Evolutionary conservation across 2,113 vertebrate genomes (phyloP).

Genomic region (Proterorhinus semilunaris): DNA sequence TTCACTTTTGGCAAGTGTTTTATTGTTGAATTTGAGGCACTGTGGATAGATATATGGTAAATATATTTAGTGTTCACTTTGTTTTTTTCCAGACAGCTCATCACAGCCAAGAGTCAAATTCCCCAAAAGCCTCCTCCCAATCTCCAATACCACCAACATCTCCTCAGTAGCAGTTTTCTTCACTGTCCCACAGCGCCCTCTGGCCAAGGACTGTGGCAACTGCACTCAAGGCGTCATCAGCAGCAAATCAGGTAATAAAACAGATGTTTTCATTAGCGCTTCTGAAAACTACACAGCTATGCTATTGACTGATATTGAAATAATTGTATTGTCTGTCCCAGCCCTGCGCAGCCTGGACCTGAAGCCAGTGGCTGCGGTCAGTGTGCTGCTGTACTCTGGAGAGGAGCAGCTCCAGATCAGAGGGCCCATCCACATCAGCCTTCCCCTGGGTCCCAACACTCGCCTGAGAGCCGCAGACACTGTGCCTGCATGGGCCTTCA

Average conservation of each 20-base stretch:
- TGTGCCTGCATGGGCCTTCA: conserved; percentile 89
- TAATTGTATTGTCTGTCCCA: conserved; percentile 42
- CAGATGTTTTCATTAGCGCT: neutral
- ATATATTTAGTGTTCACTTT: too few species aligned
- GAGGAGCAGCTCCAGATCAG: conserved; percentile 82
- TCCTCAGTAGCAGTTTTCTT: conserved; percentile 85
- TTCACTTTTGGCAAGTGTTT: too few species aligned
- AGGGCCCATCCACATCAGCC: conserved; percentile 85
- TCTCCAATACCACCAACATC: conserved; percentile 77
- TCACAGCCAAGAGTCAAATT: conserved; percentile 88
- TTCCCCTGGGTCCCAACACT: conserved; percentile 78
- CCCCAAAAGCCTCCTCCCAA: conserved; percentile 82
- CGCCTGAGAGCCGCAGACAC: conserved; percentile 75
- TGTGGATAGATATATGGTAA: too few species aligned
- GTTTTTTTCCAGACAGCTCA: conserved; percentile 78
- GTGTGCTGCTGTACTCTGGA: conserved; percentile 78
- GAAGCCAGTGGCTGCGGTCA: conserved; percentile 84
- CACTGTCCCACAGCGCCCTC: conserved; percentile 83
- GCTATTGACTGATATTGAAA: neutral
- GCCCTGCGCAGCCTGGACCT: conserved; percentile 83
- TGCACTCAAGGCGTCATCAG: conserved; percentile 83
- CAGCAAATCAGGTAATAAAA: conserved; percentile 81
- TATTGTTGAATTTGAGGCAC: too few species aligned
- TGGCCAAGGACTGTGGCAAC: conserved; percentile 81
- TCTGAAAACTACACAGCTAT: neutral